phyloP scores from a whole-genome alignment of 1,140 invertebrate species.

The Diorhabda sublineata region DNA sequence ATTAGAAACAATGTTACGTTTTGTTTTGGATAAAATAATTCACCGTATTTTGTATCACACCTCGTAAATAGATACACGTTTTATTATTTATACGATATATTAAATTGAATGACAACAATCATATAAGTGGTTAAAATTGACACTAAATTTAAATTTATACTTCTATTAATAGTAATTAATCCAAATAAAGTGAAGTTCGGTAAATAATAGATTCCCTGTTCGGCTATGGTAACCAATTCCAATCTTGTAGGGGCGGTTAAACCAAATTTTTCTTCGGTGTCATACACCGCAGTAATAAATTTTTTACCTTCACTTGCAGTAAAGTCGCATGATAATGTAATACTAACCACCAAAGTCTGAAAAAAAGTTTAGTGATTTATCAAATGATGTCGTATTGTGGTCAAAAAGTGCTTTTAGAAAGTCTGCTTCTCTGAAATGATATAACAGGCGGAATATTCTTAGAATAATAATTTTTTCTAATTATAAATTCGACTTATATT shows the following conservation, averaged over 20 bases:
- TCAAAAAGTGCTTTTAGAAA: too few species aligned
- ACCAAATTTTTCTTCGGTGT: conserved; percentile 3
- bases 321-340: conserved; percentile 6
- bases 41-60: too few species aligned
- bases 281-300: neutral
- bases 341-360: neutral
- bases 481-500: too few species aligned
- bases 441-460: too few species aligned
- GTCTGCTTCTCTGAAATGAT: too few species aligned
- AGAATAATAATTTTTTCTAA: too few species aligned
- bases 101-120: conserved; percentile 14
- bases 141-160: neutral
- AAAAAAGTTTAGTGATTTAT: neutral
- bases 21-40: too few species aligned
- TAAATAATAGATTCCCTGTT: neutral
- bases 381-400: too few species aligned
- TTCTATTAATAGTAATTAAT: conserved; percentile 7
- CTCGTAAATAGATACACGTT: too few species aligned
- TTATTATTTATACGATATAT: neutral
- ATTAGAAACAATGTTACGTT: too few species aligned
- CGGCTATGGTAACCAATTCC: conserved; percentile 8
- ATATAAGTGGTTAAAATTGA: conserved; percentile 7
- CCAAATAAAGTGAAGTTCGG: conserved; percentile 5
- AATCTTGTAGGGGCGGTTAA: neutral
- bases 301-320: neutral